Conservation (phyloP, 2,888 invertebrate genomes). For the Synergus japonicus region DNA sequence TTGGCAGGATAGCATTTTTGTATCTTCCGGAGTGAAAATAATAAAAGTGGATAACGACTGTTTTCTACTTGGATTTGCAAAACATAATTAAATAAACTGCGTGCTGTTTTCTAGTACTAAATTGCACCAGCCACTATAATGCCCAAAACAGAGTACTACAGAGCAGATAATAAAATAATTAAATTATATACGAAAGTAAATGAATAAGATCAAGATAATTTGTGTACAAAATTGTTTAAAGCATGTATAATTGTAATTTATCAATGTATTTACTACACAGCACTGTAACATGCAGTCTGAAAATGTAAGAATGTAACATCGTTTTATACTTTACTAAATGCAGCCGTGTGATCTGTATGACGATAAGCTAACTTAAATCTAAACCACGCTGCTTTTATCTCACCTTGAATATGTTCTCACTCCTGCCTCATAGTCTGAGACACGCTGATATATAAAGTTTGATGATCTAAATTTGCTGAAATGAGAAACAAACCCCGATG, state of each 20-base stretch:
- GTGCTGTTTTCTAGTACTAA: constrained; percentile 48
- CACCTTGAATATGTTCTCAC: constrained; percentile 80
- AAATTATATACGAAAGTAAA: constrained; percentile 44
- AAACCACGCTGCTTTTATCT: constrained; percentile 77
- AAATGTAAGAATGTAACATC: constrained; percentile 66
- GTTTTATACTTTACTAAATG: constrained; percentile 62
- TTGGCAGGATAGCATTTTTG: constrained; percentile 63
- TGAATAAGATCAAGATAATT: constrained; percentile 59
- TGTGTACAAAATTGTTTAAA: constrained; percentile 67
- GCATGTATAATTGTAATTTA: constrained; percentile 62
- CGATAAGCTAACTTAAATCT: constrained; percentile 66
- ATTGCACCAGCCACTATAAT: constrained; percentile 54
- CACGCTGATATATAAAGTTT: constrained; percentile 80
- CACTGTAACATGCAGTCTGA: constrained; percentile 72
- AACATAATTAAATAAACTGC: constrained; percentile 45
- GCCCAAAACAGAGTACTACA: constrained; percentile 57
- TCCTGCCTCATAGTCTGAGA: constrained; percentile 81
- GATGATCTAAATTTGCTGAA: constrained; percentile 81
- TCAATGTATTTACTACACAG: constrained; percentile 68
- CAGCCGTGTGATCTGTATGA: constrained; percentile 65
- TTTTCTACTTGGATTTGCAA: constrained; percentile 46
- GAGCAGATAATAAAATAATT: constrained; percentile 53
- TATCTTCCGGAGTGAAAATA: constrained; percentile 21
- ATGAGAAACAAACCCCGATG: constrained; percentile 78
- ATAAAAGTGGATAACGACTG: neutral